Evolutionary conservation across 2,888 invertebrate genomes (phyloP).

Genomic region (Sesia bembeciformis): DNA sequence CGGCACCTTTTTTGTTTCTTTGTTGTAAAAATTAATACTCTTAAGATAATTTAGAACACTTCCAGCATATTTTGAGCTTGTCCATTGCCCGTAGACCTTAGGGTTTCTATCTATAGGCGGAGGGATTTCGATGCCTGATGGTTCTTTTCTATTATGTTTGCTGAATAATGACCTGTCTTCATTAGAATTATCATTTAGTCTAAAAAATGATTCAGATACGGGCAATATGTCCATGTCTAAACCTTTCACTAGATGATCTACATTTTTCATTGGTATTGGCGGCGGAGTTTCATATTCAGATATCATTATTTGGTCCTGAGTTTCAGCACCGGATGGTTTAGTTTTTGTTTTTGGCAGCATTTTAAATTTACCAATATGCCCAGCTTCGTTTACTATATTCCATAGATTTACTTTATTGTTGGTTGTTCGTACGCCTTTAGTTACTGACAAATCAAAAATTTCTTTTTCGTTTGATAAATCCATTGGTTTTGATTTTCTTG

Average conservation of each 20-base stretch:
- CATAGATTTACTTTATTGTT: slow-evolving; percentile 27
- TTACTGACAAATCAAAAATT: slow-evolving; percentile 20
- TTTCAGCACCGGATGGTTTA: slow-evolving; percentile 14
- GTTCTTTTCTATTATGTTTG: background rate
- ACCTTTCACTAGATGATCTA: slow-evolving; percentile 15
- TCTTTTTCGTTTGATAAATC: slow-evolving; percentile 24
- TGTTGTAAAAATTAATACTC: slow-evolving; percentile 37
- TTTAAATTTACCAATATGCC: slow-evolving; percentile 22
- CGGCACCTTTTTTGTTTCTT: slow-evolving; percentile 33
- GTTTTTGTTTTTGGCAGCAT: slow-evolving; percentile 8
- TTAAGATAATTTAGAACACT: slow-evolving; percentile 55
- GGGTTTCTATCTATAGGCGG: slow-evolving; percentile 31
- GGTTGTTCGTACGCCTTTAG: slow-evolving; percentile 9
- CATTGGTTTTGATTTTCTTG: slow-evolving; percentile 10
- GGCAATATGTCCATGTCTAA: slow-evolving; percentile 12
- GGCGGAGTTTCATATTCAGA: slow-evolving; percentile 51
- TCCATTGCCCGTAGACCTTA: slow-evolving; percentile 54
- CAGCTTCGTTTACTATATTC: slow-evolving; percentile 26
- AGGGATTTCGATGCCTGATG: slow-evolving; percentile 27
- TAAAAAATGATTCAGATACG: slow-evolving; percentile 13
- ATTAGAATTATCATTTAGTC: background rate
- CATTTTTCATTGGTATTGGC: slow-evolving; percentile 3
- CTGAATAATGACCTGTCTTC: background rate
- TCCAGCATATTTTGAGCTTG: slow-evolving; percentile 49
- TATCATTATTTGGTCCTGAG: slow-evolving; percentile 21